phyloP scores from a whole-genome alignment of 2,113 vertebrate genomes.

The Corvus cornix region DNA sequence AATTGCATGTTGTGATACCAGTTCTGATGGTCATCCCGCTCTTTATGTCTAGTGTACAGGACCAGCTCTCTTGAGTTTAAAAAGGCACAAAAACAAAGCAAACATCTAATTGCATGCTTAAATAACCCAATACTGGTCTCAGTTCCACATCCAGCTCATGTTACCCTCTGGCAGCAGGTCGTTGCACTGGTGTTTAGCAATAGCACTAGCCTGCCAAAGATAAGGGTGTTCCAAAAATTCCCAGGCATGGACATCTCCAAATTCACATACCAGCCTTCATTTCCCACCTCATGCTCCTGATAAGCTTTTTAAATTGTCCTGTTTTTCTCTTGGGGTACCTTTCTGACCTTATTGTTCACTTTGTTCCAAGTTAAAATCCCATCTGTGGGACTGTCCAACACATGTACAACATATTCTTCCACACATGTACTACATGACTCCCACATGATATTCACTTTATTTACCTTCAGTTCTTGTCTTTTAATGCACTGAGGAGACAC shows the following conservation, averaged over 20 bases:
- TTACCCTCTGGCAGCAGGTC: not conserved
- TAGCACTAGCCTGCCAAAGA: not conserved
- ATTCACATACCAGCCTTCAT: not conserved
- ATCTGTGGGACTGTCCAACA: not conserved
- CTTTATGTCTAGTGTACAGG: not conserved
- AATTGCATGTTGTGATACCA: not conserved
- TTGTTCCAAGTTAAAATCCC: not conserved
- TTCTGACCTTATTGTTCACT: accelerated
- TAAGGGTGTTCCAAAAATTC: not conserved
- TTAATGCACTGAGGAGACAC: not conserved
- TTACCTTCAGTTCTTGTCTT: not conserved
- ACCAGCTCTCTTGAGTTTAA: not conserved
- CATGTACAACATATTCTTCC: not conserved
- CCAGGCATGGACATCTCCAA: not conserved
- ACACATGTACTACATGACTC: not conserved
- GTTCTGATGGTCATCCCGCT: not conserved
- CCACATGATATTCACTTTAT: not conserved
- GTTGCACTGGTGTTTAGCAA: not conserved
- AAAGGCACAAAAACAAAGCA: not conserved
- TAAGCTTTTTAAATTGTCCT: not conserved
- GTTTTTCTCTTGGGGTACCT: not conserved
- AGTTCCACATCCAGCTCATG: not conserved
- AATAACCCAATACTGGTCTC: not conserved
- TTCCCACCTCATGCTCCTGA: not conserved
- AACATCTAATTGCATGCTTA: not conserved